A percentile compares a stretch with the other conserved stretches of the same genome.
These are phyloP conservation scores for Danionella cerebrum DNA, from an alignment of 2,113 vertebrate species.

Conservation along the genomic window DNA sequence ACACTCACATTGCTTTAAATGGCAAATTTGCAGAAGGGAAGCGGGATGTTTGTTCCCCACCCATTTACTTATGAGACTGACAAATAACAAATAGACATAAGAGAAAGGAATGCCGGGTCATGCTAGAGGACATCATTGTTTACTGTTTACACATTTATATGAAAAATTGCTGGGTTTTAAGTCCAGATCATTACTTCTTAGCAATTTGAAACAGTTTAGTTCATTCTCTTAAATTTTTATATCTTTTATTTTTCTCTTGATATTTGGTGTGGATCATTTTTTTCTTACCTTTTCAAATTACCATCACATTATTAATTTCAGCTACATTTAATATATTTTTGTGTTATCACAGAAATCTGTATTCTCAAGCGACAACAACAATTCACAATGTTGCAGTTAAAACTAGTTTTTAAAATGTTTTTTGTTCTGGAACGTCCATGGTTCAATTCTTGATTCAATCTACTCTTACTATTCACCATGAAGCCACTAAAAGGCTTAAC, in stretches of 20 bases:
- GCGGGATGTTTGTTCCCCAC: constrained; percentile 3
- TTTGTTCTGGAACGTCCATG: too few species aligned
- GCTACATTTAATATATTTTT: too few species aligned
- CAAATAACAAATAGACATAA: constrained; percentile 16
- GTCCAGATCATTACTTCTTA: constrained; percentile 10
- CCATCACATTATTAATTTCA: too few species aligned
- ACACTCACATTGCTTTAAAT: background rate
- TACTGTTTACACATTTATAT: constrained; percentile 5
- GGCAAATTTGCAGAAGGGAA: background rate
- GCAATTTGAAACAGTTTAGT: constrained; percentile 1
- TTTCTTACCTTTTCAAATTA: background rate
- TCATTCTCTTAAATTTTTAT: too few species aligned
- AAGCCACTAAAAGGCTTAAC: too few species aligned
- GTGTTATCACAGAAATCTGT: too few species aligned
- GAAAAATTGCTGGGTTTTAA: constrained; percentile 8
- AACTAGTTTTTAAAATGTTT: too few species aligned
- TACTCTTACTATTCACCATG: too few species aligned
- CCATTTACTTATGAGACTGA: background rate
- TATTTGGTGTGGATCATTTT: background rate
- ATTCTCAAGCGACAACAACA: too few species aligned
- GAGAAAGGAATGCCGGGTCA: constrained; percentile 1
- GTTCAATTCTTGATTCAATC: too few species aligned
- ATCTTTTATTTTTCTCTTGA: too few species aligned
- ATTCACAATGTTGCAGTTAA: too few species aligned
- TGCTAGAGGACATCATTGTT: constrained; percentile 9